Percentiles rank a stretch among this genome's conserved stretches.
These are phyloP conservation scores for Fringilla coelebs DNA, from an alignment of 2,797 vertebrate species.

Conservation along the genomic window DNA sequence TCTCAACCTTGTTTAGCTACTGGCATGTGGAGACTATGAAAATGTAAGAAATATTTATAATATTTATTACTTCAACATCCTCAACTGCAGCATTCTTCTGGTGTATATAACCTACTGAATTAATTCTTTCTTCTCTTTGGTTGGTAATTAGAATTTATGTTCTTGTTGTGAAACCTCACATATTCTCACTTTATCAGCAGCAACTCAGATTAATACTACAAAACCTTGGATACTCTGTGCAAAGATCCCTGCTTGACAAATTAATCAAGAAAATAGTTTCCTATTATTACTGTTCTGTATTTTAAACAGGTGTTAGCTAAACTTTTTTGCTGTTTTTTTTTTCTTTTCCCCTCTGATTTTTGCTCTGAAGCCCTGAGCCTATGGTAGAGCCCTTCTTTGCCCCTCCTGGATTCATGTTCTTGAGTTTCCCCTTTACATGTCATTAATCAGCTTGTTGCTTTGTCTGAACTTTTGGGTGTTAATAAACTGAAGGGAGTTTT, in stretches of 20 bases:
- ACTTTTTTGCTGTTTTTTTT: fast-evolving
- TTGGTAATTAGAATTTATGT: constrained; percentile 40
- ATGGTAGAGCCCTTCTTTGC: neutral
- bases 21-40: neutral
- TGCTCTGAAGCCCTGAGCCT: neutral
- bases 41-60: constrained; percentile 22
- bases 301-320: neutral
- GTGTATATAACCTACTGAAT: neutral
- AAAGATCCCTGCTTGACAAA: constrained; percentile 8
- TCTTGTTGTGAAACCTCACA: neutral
- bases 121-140: constrained; percentile 17
- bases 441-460: neutral
- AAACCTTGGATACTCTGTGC: neutral
- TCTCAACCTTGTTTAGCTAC: constrained; percentile 15
- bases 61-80: constrained; percentile 16
- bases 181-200: constrained; percentile 14
- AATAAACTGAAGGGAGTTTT: neutral
- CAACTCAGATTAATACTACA: constrained; percentile 1
- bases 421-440: neutral
- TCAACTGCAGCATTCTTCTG: neutral
- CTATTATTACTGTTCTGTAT: neutral
- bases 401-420: neutral
- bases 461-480: neutral
- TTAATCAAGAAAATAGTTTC: neutral
- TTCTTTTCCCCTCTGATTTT: neutral